A percentile compares a stretch with the other conserved stretches of the same genome.
These are phyloP conservation scores for Oligia fasciuncula DNA, from an alignment of 2,888 invertebrate species.

Conservation along the genomic window DNA sequence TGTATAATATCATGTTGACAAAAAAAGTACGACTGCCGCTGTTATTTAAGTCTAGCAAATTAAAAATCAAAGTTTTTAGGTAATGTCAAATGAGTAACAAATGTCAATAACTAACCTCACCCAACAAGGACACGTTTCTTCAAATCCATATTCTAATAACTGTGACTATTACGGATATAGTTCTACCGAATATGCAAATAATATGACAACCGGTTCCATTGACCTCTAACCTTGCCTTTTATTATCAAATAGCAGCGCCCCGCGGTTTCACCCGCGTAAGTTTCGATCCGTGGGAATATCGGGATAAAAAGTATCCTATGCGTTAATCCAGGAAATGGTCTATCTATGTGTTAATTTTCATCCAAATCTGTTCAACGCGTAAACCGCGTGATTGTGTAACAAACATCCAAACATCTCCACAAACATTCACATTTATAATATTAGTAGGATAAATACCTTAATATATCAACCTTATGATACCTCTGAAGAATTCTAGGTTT, in stretches of 20 bases:
- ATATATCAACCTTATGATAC: not conserved
- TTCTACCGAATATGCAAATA: conserved; percentile 4
- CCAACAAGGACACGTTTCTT: not conserved
- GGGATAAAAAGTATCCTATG: no score
- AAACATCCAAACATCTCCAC: no score
- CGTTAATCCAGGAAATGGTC: no score
- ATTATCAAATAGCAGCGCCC: not conserved
- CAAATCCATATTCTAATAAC: not conserved
- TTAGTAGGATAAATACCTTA: not conserved
- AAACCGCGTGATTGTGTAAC: no score
- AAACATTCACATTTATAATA: no score
- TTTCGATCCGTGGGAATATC: no score
- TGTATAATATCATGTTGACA: not conserved
- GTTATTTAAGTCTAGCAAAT: not conserved
- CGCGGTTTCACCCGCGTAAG: no score
- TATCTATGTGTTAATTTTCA: no score
- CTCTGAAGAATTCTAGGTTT: not conserved
- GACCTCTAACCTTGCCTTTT: conserved; percentile 24
- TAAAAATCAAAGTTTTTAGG: not conserved
- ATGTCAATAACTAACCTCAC: not conserved
- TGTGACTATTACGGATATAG: not conserved
- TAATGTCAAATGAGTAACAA: not conserved
- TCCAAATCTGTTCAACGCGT: no score
- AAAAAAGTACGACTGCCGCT: not conserved
- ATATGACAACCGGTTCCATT: conserved; percentile 4